Conservation (phyloP, 2,888 invertebrate species). For the Junonia oenone region DNA sequence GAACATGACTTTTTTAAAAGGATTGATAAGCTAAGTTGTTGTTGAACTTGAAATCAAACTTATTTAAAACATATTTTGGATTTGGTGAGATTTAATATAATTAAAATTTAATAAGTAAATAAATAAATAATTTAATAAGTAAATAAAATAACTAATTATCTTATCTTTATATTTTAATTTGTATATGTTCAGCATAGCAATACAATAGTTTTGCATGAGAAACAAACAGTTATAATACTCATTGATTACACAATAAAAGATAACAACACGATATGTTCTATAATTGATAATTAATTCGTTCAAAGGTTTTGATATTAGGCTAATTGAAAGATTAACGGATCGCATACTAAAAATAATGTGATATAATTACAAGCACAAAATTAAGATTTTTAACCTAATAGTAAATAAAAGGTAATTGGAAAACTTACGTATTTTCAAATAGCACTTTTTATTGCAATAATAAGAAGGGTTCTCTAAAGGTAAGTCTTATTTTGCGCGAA, state of each 20-base stretch:
- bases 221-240: constrained; percentile 6
- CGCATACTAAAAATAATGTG: background rate
- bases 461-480: background rate
- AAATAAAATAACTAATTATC: too few relatives aligned
- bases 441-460: background rate
- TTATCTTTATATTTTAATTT: too few relatives aligned
- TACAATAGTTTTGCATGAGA: background rate
- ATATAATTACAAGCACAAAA: background rate
- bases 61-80: too few relatives aligned
- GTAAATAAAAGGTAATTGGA: background rate
- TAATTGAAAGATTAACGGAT: background rate
- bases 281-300: constrained; percentile 7
- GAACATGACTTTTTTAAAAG: too few relatives aligned
- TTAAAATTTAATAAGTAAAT: too few relatives aligned
- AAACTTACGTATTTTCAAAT: background rate
- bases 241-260: constrained; percentile 10
- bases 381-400: background rate
- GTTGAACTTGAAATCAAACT: too few relatives aligned
- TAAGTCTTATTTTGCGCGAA: constrained; percentile 30
- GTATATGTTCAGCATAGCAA: too few relatives aligned
- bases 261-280: constrained; percentile 5
- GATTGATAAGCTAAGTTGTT: too few relatives aligned
- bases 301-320: background rate
- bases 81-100: too few relatives aligned
- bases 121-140: too few relatives aligned